phyloP scores from a whole-genome alignment of 2,888 invertebrate species.

The Azorinus chamasolen region DNA sequence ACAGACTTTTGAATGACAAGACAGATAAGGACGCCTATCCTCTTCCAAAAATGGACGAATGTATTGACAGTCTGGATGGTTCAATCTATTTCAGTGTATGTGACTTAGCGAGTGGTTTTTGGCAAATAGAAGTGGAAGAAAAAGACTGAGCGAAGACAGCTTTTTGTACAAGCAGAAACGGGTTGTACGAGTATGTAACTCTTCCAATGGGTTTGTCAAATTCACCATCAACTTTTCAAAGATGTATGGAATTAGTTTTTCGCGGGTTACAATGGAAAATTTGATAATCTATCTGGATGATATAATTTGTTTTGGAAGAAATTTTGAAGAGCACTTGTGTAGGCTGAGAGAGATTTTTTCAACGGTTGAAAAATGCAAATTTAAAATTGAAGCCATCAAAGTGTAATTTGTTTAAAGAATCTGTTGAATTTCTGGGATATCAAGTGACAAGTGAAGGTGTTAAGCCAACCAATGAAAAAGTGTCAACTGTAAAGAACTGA shows the following conservation, averaged over 20 bases:
- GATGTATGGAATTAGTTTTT: constrained; percentile 34
- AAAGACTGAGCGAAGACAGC: no score
- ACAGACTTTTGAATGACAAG: constrained; percentile 25
- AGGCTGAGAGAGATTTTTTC: constrained; percentile 41
- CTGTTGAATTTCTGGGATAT: no score
- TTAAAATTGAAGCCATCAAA: constrained; percentile 55
- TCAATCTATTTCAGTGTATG: constrained; percentile 21
- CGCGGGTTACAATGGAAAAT: constrained; percentile 43
- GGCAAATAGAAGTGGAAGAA: no score
- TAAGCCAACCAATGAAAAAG: no score
- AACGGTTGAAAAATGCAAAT: constrained; percentile 20
- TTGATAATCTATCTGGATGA: constrained; percentile 45
- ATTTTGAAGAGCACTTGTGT: constrained; percentile 36
- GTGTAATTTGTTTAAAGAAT: no score
- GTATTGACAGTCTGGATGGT: constrained; percentile 22
- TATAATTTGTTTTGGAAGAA: constrained; percentile 24
- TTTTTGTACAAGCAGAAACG: constrained; percentile 35
- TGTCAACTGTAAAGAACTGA: no score
- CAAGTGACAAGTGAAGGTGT: no score
- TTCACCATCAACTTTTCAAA: constrained; percentile 29
- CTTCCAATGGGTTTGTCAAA: constrained; percentile 39
- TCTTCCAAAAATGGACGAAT: constrained; percentile 36
- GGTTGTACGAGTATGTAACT: constrained; percentile 33
- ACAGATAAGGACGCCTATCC: constrained; percentile 24
- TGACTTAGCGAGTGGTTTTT: no score